Evolutionary conservation across 2,888 invertebrate genomes (phyloP), one percentile per base, ranked within the genome.

Genomic region (Micropterix aruncella): DNA sequence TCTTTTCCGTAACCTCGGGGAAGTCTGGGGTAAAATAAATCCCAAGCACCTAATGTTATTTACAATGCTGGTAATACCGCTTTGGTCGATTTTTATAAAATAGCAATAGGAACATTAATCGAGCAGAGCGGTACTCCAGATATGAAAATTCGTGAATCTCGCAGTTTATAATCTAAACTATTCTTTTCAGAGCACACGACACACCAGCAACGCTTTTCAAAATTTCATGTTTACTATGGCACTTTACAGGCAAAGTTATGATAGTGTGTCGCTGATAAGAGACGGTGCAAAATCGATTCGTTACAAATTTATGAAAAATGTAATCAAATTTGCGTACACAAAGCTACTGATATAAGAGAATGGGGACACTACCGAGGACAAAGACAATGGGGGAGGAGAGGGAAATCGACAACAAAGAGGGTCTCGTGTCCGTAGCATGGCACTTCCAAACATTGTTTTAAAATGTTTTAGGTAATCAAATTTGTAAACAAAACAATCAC

Each of bases 281-380:
- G 64, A 69, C 72, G 75, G 76, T 75, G 76, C 76, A 76, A 76
- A 75, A 76, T 76, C 75, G 73, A 70, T 67, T 66, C 61, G 61
- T 60, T 27, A 7, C 12, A 27, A 27, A 27, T 27, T 5, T 27
- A 27, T n/a, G n/a, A 27, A 5, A 27, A 27, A 27, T 27, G 7
- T 7, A 27, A 27, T 27, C 5, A 27, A 12, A 27, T 27, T 5
- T 27, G 27, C 5, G 12, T 27, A 27, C n/a, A n/a, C n/a, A n/a
- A n/a, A n/a, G n/a, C n/a, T n/a, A n/a, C n/a, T 27, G 5, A 27
- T 12, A 27, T 27, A 27, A 27, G n/a, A 7, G 27, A 27, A 27
- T 27, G 5, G 12, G 12, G 12, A 27, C 27, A 27, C 27, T 27
- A 27, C 27, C 27, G 12, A 27, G 27, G 27, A 27, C 27, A 27